A percentile compares a stretch with the other conserved stretches of the same genome.
Evolutionary conservation across 2,113 vertebrate genomes (phyloP).

Genomic region (Stomatorhinus ivindoensis): DNA sequence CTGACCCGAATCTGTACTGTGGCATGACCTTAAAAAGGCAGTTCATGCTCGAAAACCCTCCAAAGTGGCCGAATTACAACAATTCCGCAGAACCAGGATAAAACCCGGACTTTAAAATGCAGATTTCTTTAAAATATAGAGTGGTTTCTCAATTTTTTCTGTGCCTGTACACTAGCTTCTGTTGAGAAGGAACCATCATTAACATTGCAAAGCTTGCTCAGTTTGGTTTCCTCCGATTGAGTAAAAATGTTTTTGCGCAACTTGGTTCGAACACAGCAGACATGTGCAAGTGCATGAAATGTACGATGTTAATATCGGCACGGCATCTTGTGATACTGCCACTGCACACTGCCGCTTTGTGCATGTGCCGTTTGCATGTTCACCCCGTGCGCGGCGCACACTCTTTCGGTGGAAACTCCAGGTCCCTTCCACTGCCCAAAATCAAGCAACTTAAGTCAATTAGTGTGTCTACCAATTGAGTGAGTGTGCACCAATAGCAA

Average conservation of each 20-base stretch:
- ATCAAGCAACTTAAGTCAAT: neutral
- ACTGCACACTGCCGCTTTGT: neutral
- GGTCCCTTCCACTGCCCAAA: neutral
- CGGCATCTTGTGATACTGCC: neutral
- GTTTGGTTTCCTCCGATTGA: neutral
- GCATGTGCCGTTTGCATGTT: neutral
- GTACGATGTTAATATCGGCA: neutral
- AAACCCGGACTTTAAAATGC: no score
- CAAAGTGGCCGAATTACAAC: no score
- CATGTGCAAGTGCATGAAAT: neutral
- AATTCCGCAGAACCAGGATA: no score
- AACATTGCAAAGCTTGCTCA: neutral
- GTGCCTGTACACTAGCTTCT: no score
- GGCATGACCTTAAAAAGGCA: no score
- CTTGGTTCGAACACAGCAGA: neutral
- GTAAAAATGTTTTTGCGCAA: neutral
- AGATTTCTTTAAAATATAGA: no score
- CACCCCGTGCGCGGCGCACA: neutral
- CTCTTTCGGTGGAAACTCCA: neutral
- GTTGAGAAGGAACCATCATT: no score
- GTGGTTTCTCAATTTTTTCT: no score
- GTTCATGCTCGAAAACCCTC: no score
- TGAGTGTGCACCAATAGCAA: neutral
- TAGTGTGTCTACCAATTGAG: neutral
- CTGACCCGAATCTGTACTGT: no score